phyloP scores from a whole-genome alignment of 1,140 invertebrate genomes.

The Pollicipes pollicipes region DNA sequence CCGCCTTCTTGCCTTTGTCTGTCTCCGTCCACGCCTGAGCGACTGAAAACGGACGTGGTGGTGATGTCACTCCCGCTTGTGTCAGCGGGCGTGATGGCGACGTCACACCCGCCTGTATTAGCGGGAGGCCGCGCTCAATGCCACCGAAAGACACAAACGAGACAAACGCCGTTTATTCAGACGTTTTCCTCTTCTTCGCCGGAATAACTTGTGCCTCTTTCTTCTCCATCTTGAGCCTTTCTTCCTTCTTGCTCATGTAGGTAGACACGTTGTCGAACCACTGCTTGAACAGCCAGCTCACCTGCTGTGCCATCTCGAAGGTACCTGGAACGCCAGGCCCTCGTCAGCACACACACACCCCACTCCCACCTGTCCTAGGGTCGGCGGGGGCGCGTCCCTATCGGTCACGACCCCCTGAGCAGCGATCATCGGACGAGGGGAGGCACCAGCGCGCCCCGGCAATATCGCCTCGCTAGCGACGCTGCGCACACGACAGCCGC shows the following conservation, averaged over 20 bases:
- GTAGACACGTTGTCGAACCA: slow-evolving; percentile 16
- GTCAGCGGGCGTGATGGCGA: no score
- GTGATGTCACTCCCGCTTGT: no score
- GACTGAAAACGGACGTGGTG: no score
- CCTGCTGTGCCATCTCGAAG: not conserved
- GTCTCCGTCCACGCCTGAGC: not conserved
- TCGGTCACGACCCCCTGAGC: no score
- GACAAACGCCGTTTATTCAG: not conserved
- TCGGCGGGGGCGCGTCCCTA: no score
- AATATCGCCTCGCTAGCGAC: no score
- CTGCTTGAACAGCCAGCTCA: slow-evolving; percentile 15
- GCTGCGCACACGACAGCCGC: no score
- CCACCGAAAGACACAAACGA: no score
- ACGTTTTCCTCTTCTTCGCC: not conserved
- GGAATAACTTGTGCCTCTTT: not conserved
- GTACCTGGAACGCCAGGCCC: not conserved
- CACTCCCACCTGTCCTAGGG: not conserved
- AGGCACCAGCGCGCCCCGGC: no score
- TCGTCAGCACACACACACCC: not conserved
- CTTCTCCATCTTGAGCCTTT: slow-evolving; percentile 9
- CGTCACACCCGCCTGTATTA: no score
- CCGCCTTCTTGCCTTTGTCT: not conserved
- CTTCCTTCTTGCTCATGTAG: slow-evolving; percentile 17
- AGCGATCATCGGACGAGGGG: no score
- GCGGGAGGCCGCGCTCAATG: no score